Percentiles rank a stretch among this genome's conserved stretches.
These are phyloP conservation scores for Apamea crenata DNA, from an alignment of 2,888 invertebrate species.

Conservation along the genomic window DNA sequence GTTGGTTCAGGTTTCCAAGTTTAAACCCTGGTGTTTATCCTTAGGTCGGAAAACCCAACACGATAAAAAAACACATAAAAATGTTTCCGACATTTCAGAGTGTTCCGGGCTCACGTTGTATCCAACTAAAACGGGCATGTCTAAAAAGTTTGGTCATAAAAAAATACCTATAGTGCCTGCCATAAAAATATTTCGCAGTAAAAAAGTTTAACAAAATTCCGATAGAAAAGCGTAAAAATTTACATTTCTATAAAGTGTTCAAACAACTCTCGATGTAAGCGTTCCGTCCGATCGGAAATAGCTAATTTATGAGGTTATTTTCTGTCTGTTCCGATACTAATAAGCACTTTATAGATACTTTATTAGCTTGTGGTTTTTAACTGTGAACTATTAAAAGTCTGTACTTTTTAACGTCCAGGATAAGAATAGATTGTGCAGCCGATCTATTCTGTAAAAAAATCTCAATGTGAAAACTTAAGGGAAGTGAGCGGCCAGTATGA, in stretches of 20 bases:
- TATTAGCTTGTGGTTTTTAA: slow-evolving; percentile 12
- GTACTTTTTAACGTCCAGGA: background rate
- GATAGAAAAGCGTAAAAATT: slow-evolving; percentile 43
- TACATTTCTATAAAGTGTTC: slow-evolving; percentile 40
- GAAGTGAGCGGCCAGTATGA: no score
- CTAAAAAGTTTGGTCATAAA: slow-evolving; percentile 71
- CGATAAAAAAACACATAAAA: slow-evolving; percentile 54
- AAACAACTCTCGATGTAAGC: slow-evolving; percentile 21
- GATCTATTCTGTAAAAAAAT: no score
- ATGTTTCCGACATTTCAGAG: slow-evolving; percentile 49
- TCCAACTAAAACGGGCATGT: slow-evolving; percentile 62
- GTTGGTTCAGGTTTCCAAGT: background rate
- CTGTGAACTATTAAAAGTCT: slow-evolving; percentile 4
- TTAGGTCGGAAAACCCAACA: background rate
- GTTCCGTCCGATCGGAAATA: slow-evolving; percentile 24
- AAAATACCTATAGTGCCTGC: slow-evolving; percentile 65
- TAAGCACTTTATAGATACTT: background rate
- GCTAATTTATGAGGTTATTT: slow-evolving; percentile 27
- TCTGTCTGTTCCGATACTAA: slow-evolving; percentile 8
- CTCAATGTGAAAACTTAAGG: no score
- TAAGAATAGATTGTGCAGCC: background rate
- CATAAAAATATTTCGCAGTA: slow-evolving; percentile 71
- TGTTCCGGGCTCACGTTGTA: slow-evolving; percentile 49
- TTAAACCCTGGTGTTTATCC: background rate
- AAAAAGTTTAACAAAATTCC: slow-evolving; percentile 67